Evolutionary conservation across 2,113 vertebrate species (phyloP).

Genomic region (Lipotes vexillifer): DNA sequence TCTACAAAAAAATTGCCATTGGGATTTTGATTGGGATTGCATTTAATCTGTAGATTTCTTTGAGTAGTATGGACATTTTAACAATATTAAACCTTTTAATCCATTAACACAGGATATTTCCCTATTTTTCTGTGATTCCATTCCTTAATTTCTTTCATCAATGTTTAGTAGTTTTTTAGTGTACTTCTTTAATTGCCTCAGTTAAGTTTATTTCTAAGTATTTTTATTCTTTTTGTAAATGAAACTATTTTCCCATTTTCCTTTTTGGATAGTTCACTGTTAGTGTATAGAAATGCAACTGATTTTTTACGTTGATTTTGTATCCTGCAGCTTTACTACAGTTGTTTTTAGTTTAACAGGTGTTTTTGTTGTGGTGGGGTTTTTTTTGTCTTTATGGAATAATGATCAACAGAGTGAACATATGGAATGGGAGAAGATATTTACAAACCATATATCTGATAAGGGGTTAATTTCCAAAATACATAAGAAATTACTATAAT

Average conservation of each 20-base stretch:
- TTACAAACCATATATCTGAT: background rate
- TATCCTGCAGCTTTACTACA: background rate
- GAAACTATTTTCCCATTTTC: background rate
- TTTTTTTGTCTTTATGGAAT: background rate
- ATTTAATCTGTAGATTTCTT: background rate
- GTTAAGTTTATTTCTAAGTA: background rate
- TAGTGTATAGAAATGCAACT: background rate
- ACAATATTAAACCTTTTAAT: background rate
- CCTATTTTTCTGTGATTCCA: background rate
- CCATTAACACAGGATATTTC: background rate
- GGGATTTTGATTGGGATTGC: background rate
- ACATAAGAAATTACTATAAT: background rate
- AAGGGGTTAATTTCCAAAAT: background rate
- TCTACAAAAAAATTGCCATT: background rate
- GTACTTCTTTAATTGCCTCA: background rate
- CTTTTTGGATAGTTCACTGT: background rate
- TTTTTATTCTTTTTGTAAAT: background rate
- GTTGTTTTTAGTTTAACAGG: background rate
- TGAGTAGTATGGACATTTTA: background rate
- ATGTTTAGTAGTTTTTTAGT: background rate
- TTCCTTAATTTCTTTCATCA: background rate
- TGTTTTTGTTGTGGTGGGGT: background rate
- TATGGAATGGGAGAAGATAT: background rate
- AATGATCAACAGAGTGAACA: background rate
- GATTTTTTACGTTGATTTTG: background rate